Percentiles rank a stretch among this genome's conserved stretches.
Evolutionary conservation across 1,140 invertebrate species (phyloP).

Genomic region (Conus betulinus): DNA sequence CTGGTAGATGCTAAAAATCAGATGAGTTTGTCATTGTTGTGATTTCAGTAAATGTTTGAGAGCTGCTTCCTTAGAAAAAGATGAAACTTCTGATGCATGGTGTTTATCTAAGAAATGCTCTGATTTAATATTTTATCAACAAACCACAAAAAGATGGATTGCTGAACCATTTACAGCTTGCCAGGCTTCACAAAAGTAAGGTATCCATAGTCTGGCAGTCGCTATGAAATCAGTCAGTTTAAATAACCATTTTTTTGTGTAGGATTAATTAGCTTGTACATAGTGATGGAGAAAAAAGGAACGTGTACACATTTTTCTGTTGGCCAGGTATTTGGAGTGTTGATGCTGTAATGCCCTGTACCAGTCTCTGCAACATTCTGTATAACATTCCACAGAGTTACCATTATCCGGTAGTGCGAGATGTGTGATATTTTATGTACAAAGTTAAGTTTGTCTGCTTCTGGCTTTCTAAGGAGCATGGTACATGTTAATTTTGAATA

Average conservation of each 20-base stretch:
- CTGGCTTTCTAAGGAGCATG: background rate
- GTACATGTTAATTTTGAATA: background rate
- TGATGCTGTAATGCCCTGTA: background rate
- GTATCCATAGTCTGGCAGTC: no score
- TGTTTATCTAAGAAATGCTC: background rate
- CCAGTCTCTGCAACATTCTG: background rate
- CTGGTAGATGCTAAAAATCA: background rate
- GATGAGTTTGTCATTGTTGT: background rate
- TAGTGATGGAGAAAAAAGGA: no score
- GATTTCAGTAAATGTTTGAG: background rate
- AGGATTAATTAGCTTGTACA: no score
- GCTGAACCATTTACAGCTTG: no score
- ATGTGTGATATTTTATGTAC: constrained; percentile 2
- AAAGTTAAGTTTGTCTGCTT: background rate
- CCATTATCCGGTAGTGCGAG: background rate
- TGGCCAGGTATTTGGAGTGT: background rate
- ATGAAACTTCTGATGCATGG: background rate
- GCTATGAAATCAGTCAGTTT: no score
- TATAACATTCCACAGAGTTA: background rate
- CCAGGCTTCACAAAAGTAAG: no score
- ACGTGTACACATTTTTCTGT: no score
- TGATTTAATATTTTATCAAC: background rate
- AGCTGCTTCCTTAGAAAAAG: background rate
- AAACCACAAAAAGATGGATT: no score
- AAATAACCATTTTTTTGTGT: no score